Evolutionary conservation across 2,888 invertebrate species (phyloP).

Genomic region (Esperia sulphurella): DNA sequence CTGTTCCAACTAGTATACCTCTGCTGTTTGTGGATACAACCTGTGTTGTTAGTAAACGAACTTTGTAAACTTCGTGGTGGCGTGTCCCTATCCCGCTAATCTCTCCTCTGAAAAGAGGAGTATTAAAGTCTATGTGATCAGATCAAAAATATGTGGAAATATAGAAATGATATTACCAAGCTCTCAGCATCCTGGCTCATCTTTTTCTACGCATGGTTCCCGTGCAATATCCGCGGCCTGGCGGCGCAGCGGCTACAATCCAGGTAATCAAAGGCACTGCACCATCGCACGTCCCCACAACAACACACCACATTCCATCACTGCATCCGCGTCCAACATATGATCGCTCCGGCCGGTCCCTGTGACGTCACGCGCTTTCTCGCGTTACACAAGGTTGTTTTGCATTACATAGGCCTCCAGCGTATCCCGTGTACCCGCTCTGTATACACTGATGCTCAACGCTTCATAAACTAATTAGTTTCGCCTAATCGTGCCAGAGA

Average conservation of each 20-base stretch:
- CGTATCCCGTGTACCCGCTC: conserved; percentile 25
- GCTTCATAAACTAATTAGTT: conserved; percentile 45
- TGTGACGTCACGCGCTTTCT: conserved; percentile 77
- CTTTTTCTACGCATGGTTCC: conserved; percentile 84
- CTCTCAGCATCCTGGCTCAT: conserved; percentile 86
- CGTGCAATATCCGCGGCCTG: conserved; percentile 60
- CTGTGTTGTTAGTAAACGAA: too few species aligned
- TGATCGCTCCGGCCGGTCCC: conserved; percentile 69
- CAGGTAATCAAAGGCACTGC: conserved; percentile 58
- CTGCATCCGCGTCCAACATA: conserved; percentile 78
- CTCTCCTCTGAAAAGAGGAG: too few species aligned
- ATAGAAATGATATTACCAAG: conserved; percentile 81
- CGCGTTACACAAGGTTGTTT: conserved; percentile 60
- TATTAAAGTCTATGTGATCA: too few species aligned
- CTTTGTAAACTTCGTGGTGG: too few species aligned
- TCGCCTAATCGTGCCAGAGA: conserved; percentile 39
- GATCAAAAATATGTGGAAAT: conserved; percentile 21
- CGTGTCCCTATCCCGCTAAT: too few species aligned
- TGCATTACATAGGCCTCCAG: conserved; percentile 28
- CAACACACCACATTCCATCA: conserved; percentile 76
- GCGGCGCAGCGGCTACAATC: conserved; percentile 48
- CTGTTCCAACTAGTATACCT: conserved; percentile 7
- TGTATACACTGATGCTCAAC: conserved; percentile 36
- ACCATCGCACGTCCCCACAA: conserved; percentile 71
- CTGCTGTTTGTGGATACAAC: neutral